Evolutionary conservation across 1,140 invertebrate genomes (phyloP), one percentile per base, ranked within the genome.

Genomic region (Sycophaga agraensis): DNA sequence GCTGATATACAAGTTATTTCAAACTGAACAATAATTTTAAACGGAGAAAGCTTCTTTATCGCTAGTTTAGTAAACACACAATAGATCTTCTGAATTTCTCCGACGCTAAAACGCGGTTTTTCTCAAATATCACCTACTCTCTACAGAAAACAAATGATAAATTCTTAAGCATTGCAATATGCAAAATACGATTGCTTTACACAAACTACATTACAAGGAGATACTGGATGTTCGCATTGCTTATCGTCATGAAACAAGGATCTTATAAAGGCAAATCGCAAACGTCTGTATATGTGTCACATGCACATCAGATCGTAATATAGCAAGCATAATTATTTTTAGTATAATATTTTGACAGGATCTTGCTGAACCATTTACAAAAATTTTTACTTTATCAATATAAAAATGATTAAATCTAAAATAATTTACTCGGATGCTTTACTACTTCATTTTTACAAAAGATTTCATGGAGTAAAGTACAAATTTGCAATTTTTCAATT

Each of bases 131-230:
- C 34, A 51, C 21, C 55, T 57, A 57, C 21, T 34, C n/a, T 6
- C 49, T 58, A 51, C 39, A 17, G 26, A 22, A 58, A 57, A 51
- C 42, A 56, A 61, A 39, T 49, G 56, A 56, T 37, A 54, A 53
- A 21, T 51, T 39, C 31, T 58, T 31, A 63, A 59, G 55, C 48
- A 56, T 59, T 58, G 55, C 55, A 59, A 64, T 64, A 64, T 59
- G 55, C 55, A 64, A 59, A 54, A 59, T 59, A 59, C 51, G 39
- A 51, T 53, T 53, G 34, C 46, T 46, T 58, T 64, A 63, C 59
- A 57, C 54, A 43, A 57, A 63, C 54, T 64, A 58, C 49, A 54
- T 64, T 53, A 57, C 42, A 53, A 48, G 24, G 28, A 58, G 16
- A 53, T 51, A 50, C 16, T 37, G 19, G 11, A 8, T 45, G 24